Evolutionary conservation across 2,888 invertebrate genomes (phyloP).

Genomic region (Philopedon plagiatum): DNA sequence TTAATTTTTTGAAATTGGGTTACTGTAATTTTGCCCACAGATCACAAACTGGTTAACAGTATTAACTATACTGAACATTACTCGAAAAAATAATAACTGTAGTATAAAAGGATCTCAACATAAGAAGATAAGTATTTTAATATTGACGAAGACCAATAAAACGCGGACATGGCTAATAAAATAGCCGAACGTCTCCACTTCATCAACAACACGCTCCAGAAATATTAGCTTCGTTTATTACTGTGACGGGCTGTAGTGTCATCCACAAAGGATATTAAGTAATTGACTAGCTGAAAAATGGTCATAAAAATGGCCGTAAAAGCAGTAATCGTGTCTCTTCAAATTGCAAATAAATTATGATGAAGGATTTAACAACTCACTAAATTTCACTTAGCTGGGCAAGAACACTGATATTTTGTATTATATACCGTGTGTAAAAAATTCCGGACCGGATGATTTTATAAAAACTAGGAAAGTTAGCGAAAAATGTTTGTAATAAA

Average conservation of each 20-base stretch:
- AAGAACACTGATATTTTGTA: no score
- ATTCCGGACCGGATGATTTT: no score
- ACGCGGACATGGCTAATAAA: conserved; percentile 7
- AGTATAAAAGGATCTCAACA: no score
- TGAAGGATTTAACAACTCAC: conserved; percentile 9
- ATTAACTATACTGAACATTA: no score
- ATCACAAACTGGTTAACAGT: no score
- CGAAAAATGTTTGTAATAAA: no score
- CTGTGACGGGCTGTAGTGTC: conserved; percentile 30
- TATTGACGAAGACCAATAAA: neutral
- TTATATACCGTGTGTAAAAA: no score
- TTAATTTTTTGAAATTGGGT: no score
- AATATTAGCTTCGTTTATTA: conserved; percentile 22
- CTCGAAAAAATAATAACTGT: no score
- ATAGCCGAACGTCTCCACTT: conserved; percentile 7
- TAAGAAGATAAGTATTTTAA: neutral
- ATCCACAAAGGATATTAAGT: conserved; percentile 39
- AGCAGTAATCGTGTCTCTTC: conserved; percentile 29
- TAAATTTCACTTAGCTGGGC: conserved; percentile 7
- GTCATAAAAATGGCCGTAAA: conserved; percentile 30
- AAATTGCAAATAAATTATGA: conserved; percentile 39
- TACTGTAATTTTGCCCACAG: no score
- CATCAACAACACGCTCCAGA: conserved; percentile 11
- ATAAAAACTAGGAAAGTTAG: no score
- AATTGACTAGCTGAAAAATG: conserved; percentile 46